A percentile compares a stretch with the other conserved stretches of the same genome.
Evolutionary conservation across 1,140 invertebrate species (phyloP).

Genomic region (Eubasilissa regina): DNA sequence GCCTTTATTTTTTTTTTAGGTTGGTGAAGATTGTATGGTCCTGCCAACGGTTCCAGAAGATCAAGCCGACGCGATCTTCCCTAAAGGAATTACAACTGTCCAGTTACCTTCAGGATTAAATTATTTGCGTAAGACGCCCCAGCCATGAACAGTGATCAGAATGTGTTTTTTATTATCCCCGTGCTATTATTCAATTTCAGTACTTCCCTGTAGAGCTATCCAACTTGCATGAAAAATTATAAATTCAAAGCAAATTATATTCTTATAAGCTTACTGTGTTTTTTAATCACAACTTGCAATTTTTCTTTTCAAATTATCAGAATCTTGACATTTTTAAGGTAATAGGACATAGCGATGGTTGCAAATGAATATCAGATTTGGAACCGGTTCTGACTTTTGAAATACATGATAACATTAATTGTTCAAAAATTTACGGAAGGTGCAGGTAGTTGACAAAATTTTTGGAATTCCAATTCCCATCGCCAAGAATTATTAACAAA

Average conservation of each 20-base stretch:
- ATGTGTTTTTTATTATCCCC: background rate
- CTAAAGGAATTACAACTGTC: constrained; percentile 77
- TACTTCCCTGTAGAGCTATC: too few species aligned
- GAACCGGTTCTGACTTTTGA: too few species aligned
- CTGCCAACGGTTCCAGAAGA: constrained; percentile 82
- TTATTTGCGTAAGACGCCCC: constrained; percentile 83
- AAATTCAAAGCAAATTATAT: background rate
- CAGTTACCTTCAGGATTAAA: constrained; percentile 85
- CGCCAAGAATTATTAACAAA: too few species aligned
- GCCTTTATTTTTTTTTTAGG: constrained; percentile 61
- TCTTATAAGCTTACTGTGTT: background rate
- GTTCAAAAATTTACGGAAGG: too few species aligned
- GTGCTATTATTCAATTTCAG: too few species aligned
- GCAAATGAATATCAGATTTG: too few species aligned
- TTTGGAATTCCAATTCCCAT: too few species aligned
- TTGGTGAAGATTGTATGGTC: constrained; percentile 89
- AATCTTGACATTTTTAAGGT: background rate
- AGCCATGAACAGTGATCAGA: constrained; percentile 64
- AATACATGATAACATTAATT: too few species aligned
- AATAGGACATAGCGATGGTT: too few species aligned
- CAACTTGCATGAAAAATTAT: too few species aligned
- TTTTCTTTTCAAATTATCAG: background rate
- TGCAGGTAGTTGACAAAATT: too few species aligned
- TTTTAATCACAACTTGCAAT: background rate
- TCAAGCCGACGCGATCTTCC: constrained; percentile 80